These are phyloP conservation scores for Ectobius pallidus DNA, from an alignment of 2,888 invertebrate species.

Conservation along the genomic window DNA sequence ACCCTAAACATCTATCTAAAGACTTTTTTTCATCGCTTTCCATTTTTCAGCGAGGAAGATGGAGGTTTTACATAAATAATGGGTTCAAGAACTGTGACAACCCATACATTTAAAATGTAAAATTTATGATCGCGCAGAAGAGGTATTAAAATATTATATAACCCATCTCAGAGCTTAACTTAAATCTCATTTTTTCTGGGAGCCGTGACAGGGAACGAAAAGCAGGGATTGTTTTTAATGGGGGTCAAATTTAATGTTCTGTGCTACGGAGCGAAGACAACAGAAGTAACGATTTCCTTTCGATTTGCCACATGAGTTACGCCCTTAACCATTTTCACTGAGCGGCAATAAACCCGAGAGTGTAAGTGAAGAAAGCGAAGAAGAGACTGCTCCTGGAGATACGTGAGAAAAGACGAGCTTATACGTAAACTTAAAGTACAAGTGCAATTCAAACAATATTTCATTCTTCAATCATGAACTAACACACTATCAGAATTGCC, in stretches of 20 bases:
- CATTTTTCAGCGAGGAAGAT: no score
- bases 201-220: not conserved
- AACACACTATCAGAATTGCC: no score
- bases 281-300: slow-evolving; percentile 2
- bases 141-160: not conserved
- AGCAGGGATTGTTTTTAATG: slow-evolving; percentile 4
- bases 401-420: no score
- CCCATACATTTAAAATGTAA: not conserved
- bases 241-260: slow-evolving; percentile 1
- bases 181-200: not conserved
- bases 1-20: no score
- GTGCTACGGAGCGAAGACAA: not conserved
- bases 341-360: not conserved
- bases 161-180: not conserved
- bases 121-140: not conserved
- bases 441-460: no score
- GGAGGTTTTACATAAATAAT: not conserved
- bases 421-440: no score
- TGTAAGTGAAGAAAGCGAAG: no score
- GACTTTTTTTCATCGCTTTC: no score
- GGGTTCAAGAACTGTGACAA: not conserved
- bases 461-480: no score
- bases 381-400: no score
- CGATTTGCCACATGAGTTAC: slow-evolving; percentile 4
- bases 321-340: not conserved